These are phyloP conservation scores for Gouania willdenowi DNA, from an alignment of 2,797 vertebrate genomes.

Conservation along the genomic window DNA sequence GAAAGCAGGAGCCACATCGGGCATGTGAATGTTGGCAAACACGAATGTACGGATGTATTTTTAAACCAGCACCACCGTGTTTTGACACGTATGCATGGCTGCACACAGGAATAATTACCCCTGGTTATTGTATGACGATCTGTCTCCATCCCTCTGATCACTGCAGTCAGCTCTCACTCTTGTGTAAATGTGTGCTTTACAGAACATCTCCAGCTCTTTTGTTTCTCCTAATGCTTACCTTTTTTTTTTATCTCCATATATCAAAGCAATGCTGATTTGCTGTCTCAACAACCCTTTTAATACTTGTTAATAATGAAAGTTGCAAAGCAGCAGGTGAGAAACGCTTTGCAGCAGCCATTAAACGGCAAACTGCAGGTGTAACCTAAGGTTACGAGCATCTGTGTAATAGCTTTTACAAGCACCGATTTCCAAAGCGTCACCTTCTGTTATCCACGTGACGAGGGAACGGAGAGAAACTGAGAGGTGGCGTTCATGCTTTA, in stretches of 20 bases:
- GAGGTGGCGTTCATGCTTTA: background rate
- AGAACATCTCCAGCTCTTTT: background rate
- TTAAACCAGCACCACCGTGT: too few species aligned
- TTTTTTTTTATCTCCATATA: too few species aligned
- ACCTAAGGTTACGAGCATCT: background rate
- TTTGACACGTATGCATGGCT: too few species aligned
- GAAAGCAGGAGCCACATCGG: too few species aligned
- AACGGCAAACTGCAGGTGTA: background rate
- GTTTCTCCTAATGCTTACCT: too few species aligned
- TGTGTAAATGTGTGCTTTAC: background rate
- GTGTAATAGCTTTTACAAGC: background rate
- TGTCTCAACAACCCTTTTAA: background rate
- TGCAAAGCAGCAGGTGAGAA: background rate
- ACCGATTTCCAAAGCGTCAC: background rate
- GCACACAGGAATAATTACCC: too few species aligned
- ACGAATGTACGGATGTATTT: too few species aligned
- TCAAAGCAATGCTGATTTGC: background rate
- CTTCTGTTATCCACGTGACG: background rate
- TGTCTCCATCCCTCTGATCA: background rate
- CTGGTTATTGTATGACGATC: too few species aligned
- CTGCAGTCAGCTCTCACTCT: background rate
- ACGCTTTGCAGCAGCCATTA: background rate
- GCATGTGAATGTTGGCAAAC: too few species aligned
- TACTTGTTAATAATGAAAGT: background rate
- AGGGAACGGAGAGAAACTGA: conserved; percentile 14